Evolutionary conservation across 2,888 invertebrate species (phyloP).

Genomic region (Ligdia adustata): DNA sequence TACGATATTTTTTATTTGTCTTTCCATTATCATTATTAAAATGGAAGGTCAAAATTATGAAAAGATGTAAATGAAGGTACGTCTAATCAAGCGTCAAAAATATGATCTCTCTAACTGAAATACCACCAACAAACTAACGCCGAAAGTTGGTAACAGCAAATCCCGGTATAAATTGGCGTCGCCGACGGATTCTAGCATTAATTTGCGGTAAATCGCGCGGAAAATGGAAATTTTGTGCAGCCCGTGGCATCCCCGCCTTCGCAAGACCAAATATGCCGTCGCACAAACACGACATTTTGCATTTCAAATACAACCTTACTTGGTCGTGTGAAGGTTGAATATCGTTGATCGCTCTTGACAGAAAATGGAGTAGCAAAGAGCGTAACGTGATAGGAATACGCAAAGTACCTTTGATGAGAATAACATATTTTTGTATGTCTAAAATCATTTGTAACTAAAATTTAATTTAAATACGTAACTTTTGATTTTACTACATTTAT

Average conservation of each 20-base stretch:
- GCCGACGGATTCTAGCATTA: constrained; percentile 78
- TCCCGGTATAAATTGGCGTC: constrained; percentile 74
- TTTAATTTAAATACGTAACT: too few relatives aligned
- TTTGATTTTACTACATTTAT: too few relatives aligned
- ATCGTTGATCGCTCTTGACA: constrained; percentile 4
- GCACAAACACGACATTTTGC: constrained; percentile 32
- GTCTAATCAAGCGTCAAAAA: too few relatives aligned
- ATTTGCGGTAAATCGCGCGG: constrained; percentile 81
- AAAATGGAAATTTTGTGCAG: constrained; percentile 83
- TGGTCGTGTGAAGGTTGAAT: constrained; percentile 33
- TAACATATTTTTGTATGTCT: constrained; percentile 45
- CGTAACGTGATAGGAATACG: constrained; percentile 63
- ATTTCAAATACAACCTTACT: constrained; percentile 40
- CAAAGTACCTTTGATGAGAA: constrained; percentile 58
- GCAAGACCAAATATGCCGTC: constrained; percentile 41
- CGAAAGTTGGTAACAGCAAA: constrained; percentile 72
- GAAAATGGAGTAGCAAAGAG: constrained; percentile 47
- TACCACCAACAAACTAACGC: constrained; percentile 30
- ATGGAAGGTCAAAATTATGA: too few relatives aligned
- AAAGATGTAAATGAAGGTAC: too few relatives aligned
- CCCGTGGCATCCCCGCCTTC: constrained; percentile 59
- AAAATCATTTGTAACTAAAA: too few relatives aligned
- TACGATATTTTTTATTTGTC: too few relatives aligned
- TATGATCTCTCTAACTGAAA: too few relatives aligned
- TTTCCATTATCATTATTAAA: too few relatives aligned